These are phyloP conservation scores for Serranus cabrilla DNA, from an alignment of 2,797 vertebrate species.

Conservation along the genomic window DNA sequence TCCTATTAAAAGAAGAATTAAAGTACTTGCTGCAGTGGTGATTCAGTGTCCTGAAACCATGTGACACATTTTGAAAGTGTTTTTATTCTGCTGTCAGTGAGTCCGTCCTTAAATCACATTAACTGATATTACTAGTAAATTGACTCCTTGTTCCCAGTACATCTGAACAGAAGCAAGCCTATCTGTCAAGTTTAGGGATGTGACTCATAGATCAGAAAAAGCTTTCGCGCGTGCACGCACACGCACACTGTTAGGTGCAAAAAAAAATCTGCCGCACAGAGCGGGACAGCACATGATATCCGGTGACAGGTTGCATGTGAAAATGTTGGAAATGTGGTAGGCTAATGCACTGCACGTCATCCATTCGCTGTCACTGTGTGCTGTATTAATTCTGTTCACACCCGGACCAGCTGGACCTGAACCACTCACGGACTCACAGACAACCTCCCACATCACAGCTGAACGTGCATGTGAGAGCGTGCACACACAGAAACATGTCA, in stretches of 20 bases:
- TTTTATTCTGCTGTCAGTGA: constrained; percentile 6
- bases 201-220: constrained; percentile 25
- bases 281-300: neutral
- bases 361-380: constrained; percentile 29
- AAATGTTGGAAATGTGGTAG: constrained; percentile 14
- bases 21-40: constrained; percentile 4
- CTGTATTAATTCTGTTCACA: constrained; percentile 70
- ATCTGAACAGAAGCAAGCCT: constrained; percentile 20
- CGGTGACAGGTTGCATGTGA: constrained; percentile 22
- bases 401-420: constrained; percentile 67
- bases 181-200: constrained; percentile 15
- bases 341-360: constrained; percentile 1
- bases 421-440: constrained; percentile 68
- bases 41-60: neutral
- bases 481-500: constrained; percentile 50
- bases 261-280: neutral
- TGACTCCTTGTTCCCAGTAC: constrained; percentile 3
- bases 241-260: neutral
- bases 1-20: neutral
- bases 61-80: neutral
- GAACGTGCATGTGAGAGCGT: constrained; percentile 32
- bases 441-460: constrained; percentile 65
- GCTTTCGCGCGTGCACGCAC: neutral
- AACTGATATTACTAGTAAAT: constrained; percentile 19
- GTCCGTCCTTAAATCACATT: constrained; percentile 7